These are phyloP conservation scores for Cheirogaleus medius DNA, from an alignment of 2,113 vertebrate species.

Conservation along the genomic window DNA sequence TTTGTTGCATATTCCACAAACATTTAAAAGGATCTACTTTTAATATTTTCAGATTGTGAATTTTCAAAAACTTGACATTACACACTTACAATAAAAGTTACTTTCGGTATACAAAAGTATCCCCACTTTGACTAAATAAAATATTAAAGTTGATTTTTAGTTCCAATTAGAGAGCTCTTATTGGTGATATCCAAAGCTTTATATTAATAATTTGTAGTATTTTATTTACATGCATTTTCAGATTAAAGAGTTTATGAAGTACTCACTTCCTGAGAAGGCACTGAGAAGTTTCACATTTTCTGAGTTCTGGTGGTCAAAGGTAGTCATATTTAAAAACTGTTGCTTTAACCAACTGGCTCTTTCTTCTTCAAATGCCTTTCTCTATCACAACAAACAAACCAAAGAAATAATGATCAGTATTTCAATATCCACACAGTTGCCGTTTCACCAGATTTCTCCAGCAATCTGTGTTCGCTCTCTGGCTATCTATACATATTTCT, in stretches of 20 bases:
- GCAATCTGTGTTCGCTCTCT: background rate
- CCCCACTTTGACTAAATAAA: background rate
- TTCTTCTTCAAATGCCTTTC: slow-evolving; percentile 95
- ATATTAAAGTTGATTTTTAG: background rate
- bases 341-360: slow-evolving; percentile 95
- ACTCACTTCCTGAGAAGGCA: slow-evolving; percentile 93
- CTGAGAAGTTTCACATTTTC: slow-evolving; percentile 89
- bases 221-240: background rate
- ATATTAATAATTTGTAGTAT: background rate
- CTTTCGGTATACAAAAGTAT: background rate
- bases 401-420: background rate
- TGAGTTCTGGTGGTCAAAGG: slow-evolving; percentile 90
- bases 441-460: background rate
- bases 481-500: background rate
- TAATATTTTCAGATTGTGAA: background rate
- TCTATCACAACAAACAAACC: slow-evolving; percentile 82
- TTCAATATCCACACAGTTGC: background rate
- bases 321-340: slow-evolving; percentile 96
- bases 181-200: background rate
- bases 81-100: background rate
- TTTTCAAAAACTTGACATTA: background rate
- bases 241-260: slow-evolving; percentile 43
- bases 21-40: background rate
- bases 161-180: background rate
- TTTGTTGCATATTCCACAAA: background rate